These are phyloP conservation scores for Gymnocheta viridis DNA, from an alignment of 2,888 invertebrate genomes.

Conservation along the genomic window DNA sequence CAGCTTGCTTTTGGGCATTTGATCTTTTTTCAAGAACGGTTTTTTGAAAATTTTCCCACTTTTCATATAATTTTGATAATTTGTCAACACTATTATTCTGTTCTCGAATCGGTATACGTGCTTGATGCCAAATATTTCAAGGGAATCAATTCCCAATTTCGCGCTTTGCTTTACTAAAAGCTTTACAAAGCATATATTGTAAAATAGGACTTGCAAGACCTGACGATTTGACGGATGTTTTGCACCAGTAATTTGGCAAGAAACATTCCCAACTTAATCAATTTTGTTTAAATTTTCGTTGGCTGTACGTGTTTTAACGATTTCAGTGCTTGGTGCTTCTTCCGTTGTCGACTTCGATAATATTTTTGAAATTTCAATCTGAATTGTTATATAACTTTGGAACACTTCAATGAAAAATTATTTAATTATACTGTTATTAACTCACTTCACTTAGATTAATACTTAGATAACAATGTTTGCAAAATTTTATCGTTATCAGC, in stretches of 20 bases:
- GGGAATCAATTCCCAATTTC: not conserved
- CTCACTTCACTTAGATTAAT: not conserved
- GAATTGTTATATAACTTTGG: not conserved
- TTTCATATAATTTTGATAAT: slow-evolving; percentile 23
- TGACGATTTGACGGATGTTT: too few relatives aligned
- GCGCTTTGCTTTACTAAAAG: slow-evolving; percentile 7
- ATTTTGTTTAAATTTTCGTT: not conserved
- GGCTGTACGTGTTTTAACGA: too few relatives aligned
- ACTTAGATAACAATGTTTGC: slow-evolving; percentile 12
- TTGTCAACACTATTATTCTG: not conserved
- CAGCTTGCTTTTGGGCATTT: slow-evolving; percentile 16
- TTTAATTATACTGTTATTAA: slow-evolving; percentile 12
- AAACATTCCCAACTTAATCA: too few relatives aligned
- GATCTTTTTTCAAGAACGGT: slow-evolving; percentile 14
- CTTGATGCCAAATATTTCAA: slow-evolving; percentile 7
- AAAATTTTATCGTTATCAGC: slow-evolving; percentile 11
- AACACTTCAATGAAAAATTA: not conserved
- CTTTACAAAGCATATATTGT: slow-evolving; percentile 26
- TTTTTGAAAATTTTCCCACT: slow-evolving; percentile 13
- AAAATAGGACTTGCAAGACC: slow-evolving; percentile 30
- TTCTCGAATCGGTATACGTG: too few relatives aligned
- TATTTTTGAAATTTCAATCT: too few relatives aligned
- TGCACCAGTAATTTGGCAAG: too few relatives aligned
- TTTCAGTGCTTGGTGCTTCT: too few relatives aligned
- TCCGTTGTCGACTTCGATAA: too few relatives aligned